These are phyloP conservation scores for Heliornis fulica DNA, from an alignment of 2,113 vertebrate species.

Conservation along the genomic window DNA sequence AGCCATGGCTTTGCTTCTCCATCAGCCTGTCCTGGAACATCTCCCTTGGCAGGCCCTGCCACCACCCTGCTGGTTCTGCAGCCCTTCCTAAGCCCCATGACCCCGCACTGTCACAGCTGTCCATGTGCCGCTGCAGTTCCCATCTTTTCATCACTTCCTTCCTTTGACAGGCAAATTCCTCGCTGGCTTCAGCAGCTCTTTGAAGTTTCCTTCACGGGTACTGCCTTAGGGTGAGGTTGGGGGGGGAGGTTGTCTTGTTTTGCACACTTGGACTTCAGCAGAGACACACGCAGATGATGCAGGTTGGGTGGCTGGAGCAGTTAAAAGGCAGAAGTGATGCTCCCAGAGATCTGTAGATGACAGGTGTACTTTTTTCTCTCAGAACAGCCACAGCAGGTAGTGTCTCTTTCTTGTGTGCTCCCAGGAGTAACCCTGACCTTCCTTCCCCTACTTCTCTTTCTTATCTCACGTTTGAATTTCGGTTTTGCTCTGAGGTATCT, in stretches of 20 bases:
- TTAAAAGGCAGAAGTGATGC: background rate
- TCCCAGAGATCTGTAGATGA: background rate
- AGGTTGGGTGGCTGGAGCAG: background rate
- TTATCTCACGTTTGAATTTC: background rate
- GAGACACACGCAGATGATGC: rapidly evolving
- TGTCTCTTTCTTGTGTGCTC: background rate
- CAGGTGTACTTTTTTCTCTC: background rate
- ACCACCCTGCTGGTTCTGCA: rapidly evolving
- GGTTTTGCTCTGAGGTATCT: background rate
- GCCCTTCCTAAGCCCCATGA: background rate
- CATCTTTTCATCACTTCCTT: background rate
- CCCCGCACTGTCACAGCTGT: background rate
- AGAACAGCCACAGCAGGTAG: background rate
- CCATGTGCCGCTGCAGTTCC: background rate
- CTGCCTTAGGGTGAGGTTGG: no score
- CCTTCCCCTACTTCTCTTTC: background rate
- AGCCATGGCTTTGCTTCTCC: background rate
- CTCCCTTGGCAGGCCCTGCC: background rate
- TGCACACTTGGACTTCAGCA: background rate
- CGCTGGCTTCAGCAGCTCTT: background rate
- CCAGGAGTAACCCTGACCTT: background rate
- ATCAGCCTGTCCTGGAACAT: background rate
- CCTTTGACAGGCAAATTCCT: background rate
- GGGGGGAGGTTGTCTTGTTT: rapidly evolving
- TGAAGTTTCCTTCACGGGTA: background rate